These are phyloP conservation scores for Bagarius yarrelli DNA, from an alignment of 2,113 vertebrate species.

Conservation along the genomic window DNA sequence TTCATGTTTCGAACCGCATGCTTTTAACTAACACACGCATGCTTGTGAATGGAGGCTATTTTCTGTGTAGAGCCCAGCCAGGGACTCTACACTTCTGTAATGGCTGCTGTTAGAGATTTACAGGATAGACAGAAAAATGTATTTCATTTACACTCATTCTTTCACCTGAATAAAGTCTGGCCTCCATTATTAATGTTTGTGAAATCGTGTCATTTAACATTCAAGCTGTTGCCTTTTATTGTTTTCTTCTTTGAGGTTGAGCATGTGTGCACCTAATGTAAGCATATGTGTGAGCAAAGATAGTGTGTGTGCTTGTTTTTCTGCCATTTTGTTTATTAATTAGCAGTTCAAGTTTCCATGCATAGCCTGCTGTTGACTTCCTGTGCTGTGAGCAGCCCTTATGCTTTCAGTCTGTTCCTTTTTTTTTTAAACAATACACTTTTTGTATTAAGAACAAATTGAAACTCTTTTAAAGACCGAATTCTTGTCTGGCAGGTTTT, in stretches of 20 bases:
- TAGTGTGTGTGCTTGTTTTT: conserved; percentile 21
- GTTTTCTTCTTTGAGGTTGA: background rate
- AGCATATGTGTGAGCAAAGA: background rate
- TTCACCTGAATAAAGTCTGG: background rate
- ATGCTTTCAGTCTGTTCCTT: conserved; percentile 26
- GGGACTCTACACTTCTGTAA: background rate
- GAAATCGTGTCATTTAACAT: conserved; percentile 10
- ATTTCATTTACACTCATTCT: background rate
- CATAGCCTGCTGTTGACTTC: conserved; percentile 48
- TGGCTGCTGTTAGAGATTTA: background rate
- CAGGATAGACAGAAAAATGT: background rate
- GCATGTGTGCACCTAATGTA: background rate
- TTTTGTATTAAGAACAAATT: conserved; percentile 5
- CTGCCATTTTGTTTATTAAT: conserved; percentile 51
- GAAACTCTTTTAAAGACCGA: background rate
- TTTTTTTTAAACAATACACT: background rate
- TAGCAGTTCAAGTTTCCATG: conserved; percentile 50
- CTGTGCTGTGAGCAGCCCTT: conserved; percentile 31
- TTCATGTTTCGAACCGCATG: background rate
- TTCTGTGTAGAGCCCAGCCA: too few relatives aligned
- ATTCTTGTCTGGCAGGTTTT: conserved; percentile 1
- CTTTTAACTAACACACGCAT: background rate
- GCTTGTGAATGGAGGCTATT: background rate
- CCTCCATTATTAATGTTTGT: background rate
- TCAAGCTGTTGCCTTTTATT: conserved; percentile 13